Evolutionary conservation across 2,888 invertebrate genomes (phyloP).

Genomic region (Pterobdella sp.): DNA sequence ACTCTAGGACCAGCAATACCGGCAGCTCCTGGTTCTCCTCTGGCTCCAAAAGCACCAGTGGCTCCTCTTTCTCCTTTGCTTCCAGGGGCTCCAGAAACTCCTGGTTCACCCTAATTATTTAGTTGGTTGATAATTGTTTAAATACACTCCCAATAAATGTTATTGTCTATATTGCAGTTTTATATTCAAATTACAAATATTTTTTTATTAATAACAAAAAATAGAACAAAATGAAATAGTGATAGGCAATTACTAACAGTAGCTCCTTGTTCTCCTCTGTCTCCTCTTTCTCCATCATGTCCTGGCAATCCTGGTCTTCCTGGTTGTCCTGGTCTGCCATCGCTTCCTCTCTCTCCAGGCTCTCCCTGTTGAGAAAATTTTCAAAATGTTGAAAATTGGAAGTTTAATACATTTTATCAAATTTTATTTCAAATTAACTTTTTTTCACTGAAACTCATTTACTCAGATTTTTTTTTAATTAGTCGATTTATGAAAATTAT

Average conservation of each 20-base stretch:
- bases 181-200: too few species aligned
- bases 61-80: slow-evolving; percentile 27
- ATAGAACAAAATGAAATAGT: too few species aligned
- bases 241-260: slow-evolving; percentile 21
- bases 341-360: slow-evolving; percentile 34
- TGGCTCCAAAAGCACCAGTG: slow-evolving; percentile 23
- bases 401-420: neutral
- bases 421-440: too few species aligned
- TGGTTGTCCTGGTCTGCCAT: slow-evolving; percentile 23
- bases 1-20: slow-evolving; percentile 23
- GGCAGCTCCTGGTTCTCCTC: slow-evolving; percentile 24
- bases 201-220: too few species aligned
- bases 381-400: neutral
- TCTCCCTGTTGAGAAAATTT: slow-evolving; percentile 31
- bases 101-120: slow-evolving; percentile 22
- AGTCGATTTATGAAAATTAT: neutral
- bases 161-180: too few species aligned
- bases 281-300: slow-evolving; percentile 29
- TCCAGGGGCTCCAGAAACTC: slow-evolving; percentile 19
- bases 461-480: neutral
- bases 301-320: slow-evolving; percentile 24
- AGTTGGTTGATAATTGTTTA: too few species aligned
- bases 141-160: too few species aligned
- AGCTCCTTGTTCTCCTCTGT: slow-evolving; percentile 29
- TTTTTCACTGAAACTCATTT: neutral